Base-by-base conservation (phyloP, 2,113 vertebrate species). In the Lipophrys pholis region DNA sequence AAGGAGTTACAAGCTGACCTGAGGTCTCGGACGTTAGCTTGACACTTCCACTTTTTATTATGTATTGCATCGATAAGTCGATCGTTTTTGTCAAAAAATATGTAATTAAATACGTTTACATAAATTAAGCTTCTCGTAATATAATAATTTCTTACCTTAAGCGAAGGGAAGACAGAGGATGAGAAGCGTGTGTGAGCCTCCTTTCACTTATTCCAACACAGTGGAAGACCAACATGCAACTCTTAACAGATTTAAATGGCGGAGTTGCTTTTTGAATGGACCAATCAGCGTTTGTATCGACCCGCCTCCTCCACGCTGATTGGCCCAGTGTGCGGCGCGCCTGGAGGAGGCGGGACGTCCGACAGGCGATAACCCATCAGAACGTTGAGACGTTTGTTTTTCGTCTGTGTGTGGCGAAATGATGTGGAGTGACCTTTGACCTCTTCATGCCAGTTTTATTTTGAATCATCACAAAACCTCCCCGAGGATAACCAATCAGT, bases 201-300 rank as follows among this genome's bases (percentile, higher is more conserved):
- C 38, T 59, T 61, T 55, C 53, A 48, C 45, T 64, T 15, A 11
- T 5, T 43, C 15, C 10, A 30, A 12, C 41, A 48, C 17, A 42
- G 21, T 30, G 0, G 2, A 30, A 2, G 7, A 46, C 0, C 15
- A 30, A 5, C 30, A 2, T 11, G 2, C 46, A 54, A 62, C n/a
- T 80, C 88, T 77, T 77, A 88, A 80, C 21, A 88, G 21, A 88
- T 93, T 94, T 94, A 95, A 95, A 93, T 82, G 74, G 73, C 0
- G 72, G 4, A 21, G 14, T 9, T 43, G 43, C 38, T 73, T 88
- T 94, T 94, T 62, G 81, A 95, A 95, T 40, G 0, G 69, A 11
- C 94, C 93, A 95, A 93, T 94, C 79, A 71, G 64, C 15, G 61
- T 2, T 5, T 40, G 11, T 40, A 6, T 15, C 5, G 0, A 8